Conservation (phyloP, 2,888 invertebrate species). For the Cantharis rustica region DNA sequence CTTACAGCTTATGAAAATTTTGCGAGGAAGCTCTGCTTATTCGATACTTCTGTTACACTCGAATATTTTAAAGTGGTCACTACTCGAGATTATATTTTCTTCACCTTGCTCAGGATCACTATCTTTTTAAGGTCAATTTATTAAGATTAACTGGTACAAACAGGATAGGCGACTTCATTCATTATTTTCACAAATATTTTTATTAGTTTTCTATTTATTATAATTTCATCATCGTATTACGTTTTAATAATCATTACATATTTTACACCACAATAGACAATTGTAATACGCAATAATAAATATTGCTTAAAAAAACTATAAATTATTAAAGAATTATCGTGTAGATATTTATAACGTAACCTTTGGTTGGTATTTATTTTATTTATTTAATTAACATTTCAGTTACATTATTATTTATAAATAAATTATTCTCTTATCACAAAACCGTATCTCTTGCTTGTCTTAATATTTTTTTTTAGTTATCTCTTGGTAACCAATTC, state of each 20-base stretch:
- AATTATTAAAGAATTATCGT: too few species aligned
- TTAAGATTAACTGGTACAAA: neutral
- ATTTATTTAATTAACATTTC: too few species aligned
- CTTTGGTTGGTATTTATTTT: too few species aligned
- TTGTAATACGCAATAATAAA: too few species aligned
- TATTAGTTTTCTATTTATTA: neutral
- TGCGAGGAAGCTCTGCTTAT: neutral
- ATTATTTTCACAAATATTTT: neutral
- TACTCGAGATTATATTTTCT: neutral
- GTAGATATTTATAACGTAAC: too few species aligned
- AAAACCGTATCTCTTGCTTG: too few species aligned
- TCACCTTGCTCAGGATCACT: neutral
- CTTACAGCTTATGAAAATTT: neutral
- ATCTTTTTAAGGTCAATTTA: neutral
- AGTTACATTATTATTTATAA: too few species aligned
- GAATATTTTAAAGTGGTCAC: neutral
- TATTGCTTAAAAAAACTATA: too few species aligned
- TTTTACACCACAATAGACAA: neutral
- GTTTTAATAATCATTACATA: neutral
- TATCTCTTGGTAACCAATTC: too few species aligned
- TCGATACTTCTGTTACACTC: neutral
- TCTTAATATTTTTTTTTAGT: too few species aligned
- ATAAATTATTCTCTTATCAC: too few species aligned
- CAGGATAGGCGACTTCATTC: neutral
- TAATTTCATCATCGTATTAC: neutral